Evolutionary conservation across 53 echinoderm and acorn worm species (phyloP), one percentile per base, ranked within the genome.

Genomic region (Hippasteria phrygiana): DNA sequence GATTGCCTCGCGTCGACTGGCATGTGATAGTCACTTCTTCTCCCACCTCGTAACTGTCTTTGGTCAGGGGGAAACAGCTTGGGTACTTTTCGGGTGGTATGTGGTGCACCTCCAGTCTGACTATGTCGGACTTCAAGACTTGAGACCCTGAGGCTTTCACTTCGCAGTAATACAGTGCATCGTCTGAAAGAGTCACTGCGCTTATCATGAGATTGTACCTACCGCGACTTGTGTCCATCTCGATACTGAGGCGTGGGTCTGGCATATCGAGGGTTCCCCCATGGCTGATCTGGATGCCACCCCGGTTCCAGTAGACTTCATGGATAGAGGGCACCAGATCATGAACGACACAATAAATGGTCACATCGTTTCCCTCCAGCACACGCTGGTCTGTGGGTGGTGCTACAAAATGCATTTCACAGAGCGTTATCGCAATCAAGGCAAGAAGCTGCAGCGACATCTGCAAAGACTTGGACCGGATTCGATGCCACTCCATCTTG

Each of bases 1-100:
- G 97, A 47, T 95, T 95, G 4, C 93, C 93, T 22, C 97, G 92
- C 83, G 90, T 90, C 1, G 97, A 97, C 63, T 72, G 89, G 55
- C 97, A 97, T 32, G 77, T 73, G 35, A 97, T 88, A 1, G 91
- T 92, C 33, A 95, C 77, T 3, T 32, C 63, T 43, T 93, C 94
- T 16, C 95, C 97, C 20, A 88, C 94, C 2, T 77, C 72, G 66
- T 67, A 97, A 26, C 51, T 88, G 13, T 92, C 92, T 83, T 90
- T 86, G 6, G 71, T 73, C 38, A 95, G 71, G 1, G 92, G 90
- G 28, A 81, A 71, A 51, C 97, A 97, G 55, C 67, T 48, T 26
- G 97, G 97, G 65, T 92, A 97, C 9, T 55, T 59, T 18, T 55
- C n/a, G 12, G 88, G 87, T 2, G 97, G 97, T 12, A 97, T 62